phyloP scores from a whole-genome alignment of 1,140 invertebrate genomes.

The Mactra quadrangularis region DNA sequence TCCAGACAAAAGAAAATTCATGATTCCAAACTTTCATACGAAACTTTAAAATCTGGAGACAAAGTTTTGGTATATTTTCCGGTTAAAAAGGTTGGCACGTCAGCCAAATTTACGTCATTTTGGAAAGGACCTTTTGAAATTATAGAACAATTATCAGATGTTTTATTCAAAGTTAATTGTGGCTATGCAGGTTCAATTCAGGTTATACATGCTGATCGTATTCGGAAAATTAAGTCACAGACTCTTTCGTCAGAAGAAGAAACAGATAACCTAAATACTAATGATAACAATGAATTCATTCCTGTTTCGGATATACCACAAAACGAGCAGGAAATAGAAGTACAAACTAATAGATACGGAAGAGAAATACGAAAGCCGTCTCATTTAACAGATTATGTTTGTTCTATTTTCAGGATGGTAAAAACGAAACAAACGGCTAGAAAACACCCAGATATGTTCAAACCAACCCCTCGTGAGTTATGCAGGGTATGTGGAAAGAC shows the following conservation, averaged over 20 bases:
- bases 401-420: no score
- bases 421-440: no score
- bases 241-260: not conserved
- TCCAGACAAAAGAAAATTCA: conserved; percentile 39
- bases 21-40: conserved; percentile 6
- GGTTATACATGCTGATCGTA: conserved; percentile 18
- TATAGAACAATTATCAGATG: not conserved
- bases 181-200: not conserved
- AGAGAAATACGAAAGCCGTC: not conserved
- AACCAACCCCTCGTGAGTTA: no score
- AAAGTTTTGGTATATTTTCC: conserved; percentile 35
- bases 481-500: no score
- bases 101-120: conserved; percentile 44
- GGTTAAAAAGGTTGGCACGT: not conserved
- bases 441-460: no score
- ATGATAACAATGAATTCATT: not conserved
- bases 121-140: conserved; percentile 34
- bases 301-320: not conserved
- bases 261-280: not conserved
- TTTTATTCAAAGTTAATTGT: conserved; percentile 40
- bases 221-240: conserved; percentile 6
- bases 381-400: not conserved
- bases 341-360: not conserved
- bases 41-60: conserved; percentile 34
- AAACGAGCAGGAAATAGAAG: not conserved